Conservation (phyloP, 2,888 invertebrate genomes). For the Yponomeuta plumbellus region DNA sequence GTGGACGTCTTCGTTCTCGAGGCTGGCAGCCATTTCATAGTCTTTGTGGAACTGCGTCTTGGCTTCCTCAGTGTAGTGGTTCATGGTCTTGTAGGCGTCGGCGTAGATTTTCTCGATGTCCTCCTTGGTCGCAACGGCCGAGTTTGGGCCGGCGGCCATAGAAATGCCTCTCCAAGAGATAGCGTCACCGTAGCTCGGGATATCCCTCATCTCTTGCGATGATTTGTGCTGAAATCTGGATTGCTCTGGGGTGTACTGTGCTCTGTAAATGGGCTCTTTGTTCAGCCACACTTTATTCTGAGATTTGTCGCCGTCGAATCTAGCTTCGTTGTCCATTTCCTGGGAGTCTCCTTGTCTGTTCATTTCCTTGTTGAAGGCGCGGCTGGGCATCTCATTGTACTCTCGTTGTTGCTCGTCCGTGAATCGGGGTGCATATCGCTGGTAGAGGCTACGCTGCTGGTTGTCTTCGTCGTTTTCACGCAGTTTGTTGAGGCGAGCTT, state of each 20-base stretch:
- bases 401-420: neutral
- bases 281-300: neutral
- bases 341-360: neutral
- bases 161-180: slow-evolving; percentile 42
- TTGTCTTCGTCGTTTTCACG: neutral
- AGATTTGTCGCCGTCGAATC: neutral
- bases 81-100: slow-evolving; percentile 50
- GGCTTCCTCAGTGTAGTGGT: slow-evolving; percentile 41
- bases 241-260: neutral
- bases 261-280: neutral
- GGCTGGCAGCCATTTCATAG: slow-evolving; percentile 32
- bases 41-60: slow-evolving; percentile 45
- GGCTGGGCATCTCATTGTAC: neutral
- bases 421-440: neutral
- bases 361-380: neutral
- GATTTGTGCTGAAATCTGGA: neutral
- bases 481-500: neutral
- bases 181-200: slow-evolving; percentile 33
- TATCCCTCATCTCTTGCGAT: neutral
- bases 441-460: neutral
- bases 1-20: slow-evolving; percentile 35
- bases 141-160: slow-evolving; percentile 36
- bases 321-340: slow-evolving; percentile 4
- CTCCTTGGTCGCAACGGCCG: slow-evolving; percentile 33
- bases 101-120: slow-evolving; percentile 50